These are phyloP conservation scores for Phrixothrix hirtus DNA, from an alignment of 2,888 invertebrate species.

Conservation along the genomic window DNA sequence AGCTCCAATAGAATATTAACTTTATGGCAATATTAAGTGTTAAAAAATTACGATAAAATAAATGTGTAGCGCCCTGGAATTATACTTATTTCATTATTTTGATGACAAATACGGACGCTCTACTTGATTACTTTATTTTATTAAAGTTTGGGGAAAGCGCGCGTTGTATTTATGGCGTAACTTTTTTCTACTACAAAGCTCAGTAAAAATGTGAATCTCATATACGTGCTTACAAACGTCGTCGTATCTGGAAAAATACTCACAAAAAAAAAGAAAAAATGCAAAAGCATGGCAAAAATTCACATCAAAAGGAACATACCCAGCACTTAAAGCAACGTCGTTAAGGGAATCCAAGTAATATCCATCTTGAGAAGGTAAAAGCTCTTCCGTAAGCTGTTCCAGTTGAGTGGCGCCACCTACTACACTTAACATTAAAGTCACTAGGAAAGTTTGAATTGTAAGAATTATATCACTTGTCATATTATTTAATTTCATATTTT, in stretches of 20 bases:
- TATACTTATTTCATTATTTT: too few species aligned
- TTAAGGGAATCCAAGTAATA: constrained; percentile 36
- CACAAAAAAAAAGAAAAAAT: constrained; percentile 6
- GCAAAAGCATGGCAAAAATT: constrained; percentile 20
- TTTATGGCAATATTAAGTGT: too few species aligned
- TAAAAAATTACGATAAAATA: too few species aligned
- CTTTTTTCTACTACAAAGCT: neutral
- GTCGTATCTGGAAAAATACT: constrained; percentile 4
- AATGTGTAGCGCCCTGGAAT: too few species aligned
- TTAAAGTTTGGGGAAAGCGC: too few species aligned
- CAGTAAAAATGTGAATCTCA: neutral
- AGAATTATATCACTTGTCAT: constrained; percentile 16
- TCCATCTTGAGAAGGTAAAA: constrained; percentile 31
- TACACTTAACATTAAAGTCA: constrained; percentile 23
- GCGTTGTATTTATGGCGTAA: constrained; percentile 2
- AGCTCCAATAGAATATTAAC: too few species aligned
- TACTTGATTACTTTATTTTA: too few species aligned
- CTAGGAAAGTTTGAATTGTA: constrained; percentile 14
- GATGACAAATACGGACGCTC: too few species aligned
- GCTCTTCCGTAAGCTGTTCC: constrained; percentile 24
- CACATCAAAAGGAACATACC: constrained; percentile 33
- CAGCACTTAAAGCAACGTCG: constrained; percentile 33
- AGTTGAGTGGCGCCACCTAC: constrained; percentile 16
- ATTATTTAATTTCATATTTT: constrained; percentile 10
- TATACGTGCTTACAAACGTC: neutral